Base-by-base conservation (phyloP, 2,797 vertebrate genomes). In the Rhinoraja longicauda region DNA sequence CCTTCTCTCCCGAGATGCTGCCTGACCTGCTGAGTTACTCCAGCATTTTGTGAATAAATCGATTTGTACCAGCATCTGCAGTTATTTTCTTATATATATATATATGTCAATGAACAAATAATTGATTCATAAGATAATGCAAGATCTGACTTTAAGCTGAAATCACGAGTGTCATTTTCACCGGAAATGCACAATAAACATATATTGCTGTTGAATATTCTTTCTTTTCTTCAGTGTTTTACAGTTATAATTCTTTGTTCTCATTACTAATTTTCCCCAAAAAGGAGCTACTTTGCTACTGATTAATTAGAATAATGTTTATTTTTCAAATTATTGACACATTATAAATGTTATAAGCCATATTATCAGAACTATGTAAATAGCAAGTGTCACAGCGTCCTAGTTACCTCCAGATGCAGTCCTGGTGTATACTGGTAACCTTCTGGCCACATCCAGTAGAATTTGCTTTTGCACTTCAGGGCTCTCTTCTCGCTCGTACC, bases 391-490 rank as follows among this genome's bases (percentile, higher is more conserved):
- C 15, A 36, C 8, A 73, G 39, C 39, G 53, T 91, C 21, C 36
- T 29, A 81, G 94, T 53, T 94, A 99, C 98, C 98, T 97, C 99
- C 98, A 13, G 95, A 98, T 10, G 97, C 97, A 0, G 98, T 97
- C 93, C 97, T 96, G 0, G 98, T 98, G 94, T 97, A 98, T 93
- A 99, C 97, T 0, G 99, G 99, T 45, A 99, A 95, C 93, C 97
- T 98, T 96, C 96, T 97, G 2, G 98, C 98, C 19, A 98, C 97
- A 81, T 99, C 98, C 0, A 96, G 92, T 1, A 99, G 97, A 93
- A 99, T 98, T 94, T 99, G 98, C 94, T 98, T 98, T 96, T 99
- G 99, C 88, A 95, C 97, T 93, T 99, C 98, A 0, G 98, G 98
- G 93, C 97, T 96, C 94, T 99, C 98, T 94, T 99, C 99, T 94